Evolutionary conservation across 2,888 invertebrate genomes (phyloP).

Genomic region (Brachyptera risi): DNA sequence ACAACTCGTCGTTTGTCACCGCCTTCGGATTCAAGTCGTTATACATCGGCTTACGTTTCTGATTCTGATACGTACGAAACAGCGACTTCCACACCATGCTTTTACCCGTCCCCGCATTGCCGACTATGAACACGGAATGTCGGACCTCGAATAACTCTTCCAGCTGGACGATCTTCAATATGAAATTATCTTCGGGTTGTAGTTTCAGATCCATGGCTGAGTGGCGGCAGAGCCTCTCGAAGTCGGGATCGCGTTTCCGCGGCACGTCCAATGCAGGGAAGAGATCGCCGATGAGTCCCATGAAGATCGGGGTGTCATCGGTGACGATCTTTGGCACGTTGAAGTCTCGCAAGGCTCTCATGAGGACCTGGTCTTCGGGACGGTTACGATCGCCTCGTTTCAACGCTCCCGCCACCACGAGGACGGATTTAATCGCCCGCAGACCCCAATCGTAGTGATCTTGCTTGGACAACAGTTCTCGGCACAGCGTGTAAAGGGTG

Average conservation of each 20-base stretch:
- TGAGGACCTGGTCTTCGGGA: slow-evolving; percentile 89
- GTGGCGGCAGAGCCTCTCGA: slow-evolving; percentile 72
- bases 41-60: slow-evolving; percentile 75
- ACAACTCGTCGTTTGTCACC: slow-evolving; percentile 91
- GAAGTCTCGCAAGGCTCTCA: slow-evolving; percentile 91
- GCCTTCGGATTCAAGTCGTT: slow-evolving; percentile 95
- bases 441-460: slow-evolving; percentile 98
- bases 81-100: slow-evolving; percentile 90
- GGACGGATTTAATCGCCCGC: slow-evolving; percentile 90
- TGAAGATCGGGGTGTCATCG: slow-evolving; percentile 86
- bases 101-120: slow-evolving; percentile 88
- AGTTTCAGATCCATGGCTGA: slow-evolving; percentile 78
- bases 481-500: slow-evolving; percentile 83
- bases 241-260: slow-evolving; percentile 76
- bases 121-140: slow-evolving; percentile 87
- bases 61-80: slow-evolving; percentile 74
- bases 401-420: slow-evolving; percentile 89
- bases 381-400: slow-evolving; percentile 72
- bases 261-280: slow-evolving; percentile 92
- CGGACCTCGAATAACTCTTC: slow-evolving; percentile 90
- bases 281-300: slow-evolving; percentile 90
- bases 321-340: slow-evolving; percentile 93
- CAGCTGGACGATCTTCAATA: slow-evolving; percentile 80
- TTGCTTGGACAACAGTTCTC: slow-evolving; percentile 86
- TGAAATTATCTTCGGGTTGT: slow-evolving; percentile 88